phyloP scores from a whole-genome alignment of 1,140 invertebrate species.

The Lepidurus arcticus region DNA sequence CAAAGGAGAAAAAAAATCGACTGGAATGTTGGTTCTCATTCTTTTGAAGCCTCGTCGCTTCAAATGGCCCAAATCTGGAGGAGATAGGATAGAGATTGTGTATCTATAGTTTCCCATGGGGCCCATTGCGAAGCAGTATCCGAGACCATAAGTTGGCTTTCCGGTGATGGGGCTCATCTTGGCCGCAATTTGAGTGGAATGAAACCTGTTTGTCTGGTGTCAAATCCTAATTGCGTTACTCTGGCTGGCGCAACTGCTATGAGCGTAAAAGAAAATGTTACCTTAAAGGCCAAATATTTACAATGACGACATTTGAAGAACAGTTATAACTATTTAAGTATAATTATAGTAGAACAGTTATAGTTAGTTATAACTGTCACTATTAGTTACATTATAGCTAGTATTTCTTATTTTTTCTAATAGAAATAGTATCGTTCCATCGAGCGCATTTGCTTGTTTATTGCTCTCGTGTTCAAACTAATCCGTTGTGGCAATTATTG shows the following conservation, averaged over 20 bases:
- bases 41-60: neutral
- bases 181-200: conserved; percentile 17
- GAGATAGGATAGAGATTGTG: neutral
- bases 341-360: no score
- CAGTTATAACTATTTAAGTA: no score
- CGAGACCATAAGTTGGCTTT: conserved; percentile 7
- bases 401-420: no score
- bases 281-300: neutral
- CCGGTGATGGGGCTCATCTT: conserved; percentile 11
- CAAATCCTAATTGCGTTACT: neutral
- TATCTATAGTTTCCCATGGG: conserved; percentile 3
- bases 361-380: no score
- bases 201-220: conserved; percentile 21
- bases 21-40: neutral
- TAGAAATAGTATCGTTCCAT: no score
- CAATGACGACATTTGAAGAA: neutral
- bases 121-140: neutral
- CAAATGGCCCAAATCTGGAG: neutral
- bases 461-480: no score
- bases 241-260: neutral
- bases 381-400: no score
- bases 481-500: no score
- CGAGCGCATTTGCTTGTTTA: no score
- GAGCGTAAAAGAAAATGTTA: neutral
- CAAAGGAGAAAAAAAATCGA: neutral